A percentile compares a stretch with the other conserved stretches of the same genome.
These are phyloP conservation scores for Bradypus variegatus DNA, from an alignment of 2,797 vertebrate genomes.

Conservation along the genomic window DNA sequence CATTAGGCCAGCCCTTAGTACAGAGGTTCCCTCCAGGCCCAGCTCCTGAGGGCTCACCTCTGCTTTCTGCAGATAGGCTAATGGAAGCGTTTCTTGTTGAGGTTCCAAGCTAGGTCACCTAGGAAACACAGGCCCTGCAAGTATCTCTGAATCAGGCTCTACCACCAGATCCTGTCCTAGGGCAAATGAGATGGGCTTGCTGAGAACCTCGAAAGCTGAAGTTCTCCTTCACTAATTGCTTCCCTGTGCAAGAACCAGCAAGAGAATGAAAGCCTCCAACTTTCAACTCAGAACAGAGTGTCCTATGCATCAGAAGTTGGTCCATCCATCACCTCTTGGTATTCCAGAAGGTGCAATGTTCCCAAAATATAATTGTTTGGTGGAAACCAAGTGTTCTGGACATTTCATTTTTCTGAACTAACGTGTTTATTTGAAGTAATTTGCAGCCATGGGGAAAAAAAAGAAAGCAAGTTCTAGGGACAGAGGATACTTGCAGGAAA, in stretches of 20 bases:
- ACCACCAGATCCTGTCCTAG: background rate
- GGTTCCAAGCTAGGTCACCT: background rate
- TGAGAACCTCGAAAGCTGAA: background rate
- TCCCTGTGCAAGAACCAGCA: background rate
- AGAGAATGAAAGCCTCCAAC: background rate
- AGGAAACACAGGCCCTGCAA: background rate
- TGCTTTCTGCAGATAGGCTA: background rate
- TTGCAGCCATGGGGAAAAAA: constrained; percentile 7
- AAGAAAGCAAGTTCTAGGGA: background rate
- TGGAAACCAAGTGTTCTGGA: constrained; percentile 7
- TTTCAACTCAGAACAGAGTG: constrained; percentile 41
- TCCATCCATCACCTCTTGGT: background rate
- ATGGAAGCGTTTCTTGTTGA: background rate
- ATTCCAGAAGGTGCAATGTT: constrained; percentile 31
- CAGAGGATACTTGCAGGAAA: background rate
- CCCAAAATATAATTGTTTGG: background rate
- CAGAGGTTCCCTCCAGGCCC: background rate
- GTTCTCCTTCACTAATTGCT: background rate
- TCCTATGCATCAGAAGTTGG: background rate
- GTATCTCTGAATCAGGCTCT: background rate
- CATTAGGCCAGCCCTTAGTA: background rate
- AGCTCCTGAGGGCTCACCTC: background rate
- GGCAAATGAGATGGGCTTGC: background rate
- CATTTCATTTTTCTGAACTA: background rate
- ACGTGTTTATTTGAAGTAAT: constrained; percentile 45